Percentiles rank a stretch among this genome's conserved stretches.
These are phyloP conservation scores for Tetramorium alpestre DNA, from an alignment of 1,140 invertebrate genomes.

Conservation along the genomic window DNA sequence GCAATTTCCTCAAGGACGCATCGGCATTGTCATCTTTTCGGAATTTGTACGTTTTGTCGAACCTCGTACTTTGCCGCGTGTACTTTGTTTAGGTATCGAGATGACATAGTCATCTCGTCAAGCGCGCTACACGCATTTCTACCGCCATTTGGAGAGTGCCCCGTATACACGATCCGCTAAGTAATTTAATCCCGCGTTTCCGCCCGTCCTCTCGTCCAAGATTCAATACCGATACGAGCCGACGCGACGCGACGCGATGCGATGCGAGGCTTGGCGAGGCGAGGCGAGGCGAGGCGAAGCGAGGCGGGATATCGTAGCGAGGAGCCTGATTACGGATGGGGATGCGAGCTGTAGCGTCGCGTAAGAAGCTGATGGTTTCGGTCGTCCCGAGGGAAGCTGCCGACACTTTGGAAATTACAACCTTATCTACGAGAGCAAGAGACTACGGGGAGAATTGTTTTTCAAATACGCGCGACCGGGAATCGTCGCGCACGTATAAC, in stretches of 20 bases:
- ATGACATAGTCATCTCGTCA: constrained; percentile 1
- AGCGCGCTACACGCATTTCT: not conserved
- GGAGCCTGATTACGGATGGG: not conserved
- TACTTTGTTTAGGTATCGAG: constrained; percentile 4
- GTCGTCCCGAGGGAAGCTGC: not conserved
- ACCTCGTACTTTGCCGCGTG: not conserved
- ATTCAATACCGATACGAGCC: constrained; percentile 63
- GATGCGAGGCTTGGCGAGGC: not conserved
- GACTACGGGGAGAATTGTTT: not conserved
- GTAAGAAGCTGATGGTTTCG: not conserved
- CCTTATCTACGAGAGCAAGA: not conserved
- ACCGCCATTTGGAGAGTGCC: constrained; percentile 60
- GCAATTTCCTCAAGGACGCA: not conserved
- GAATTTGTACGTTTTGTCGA: not conserved
- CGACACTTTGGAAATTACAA: constrained; percentile 10
- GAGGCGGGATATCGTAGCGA: not conserved
- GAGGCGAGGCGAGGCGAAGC: no score
- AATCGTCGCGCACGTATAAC: constrained; percentile 4
- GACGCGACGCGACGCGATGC: not conserved
- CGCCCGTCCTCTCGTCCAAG: constrained; percentile 67
- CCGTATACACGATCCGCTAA: constrained; percentile 64
- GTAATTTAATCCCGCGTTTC: constrained; percentile 73
- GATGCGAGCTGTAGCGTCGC: not conserved
- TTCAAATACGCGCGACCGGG: not conserved
- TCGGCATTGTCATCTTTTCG: no score